Conservation (phyloP, 2,113 vertebrate species). For the Illadopsis cleaveri region DNA sequence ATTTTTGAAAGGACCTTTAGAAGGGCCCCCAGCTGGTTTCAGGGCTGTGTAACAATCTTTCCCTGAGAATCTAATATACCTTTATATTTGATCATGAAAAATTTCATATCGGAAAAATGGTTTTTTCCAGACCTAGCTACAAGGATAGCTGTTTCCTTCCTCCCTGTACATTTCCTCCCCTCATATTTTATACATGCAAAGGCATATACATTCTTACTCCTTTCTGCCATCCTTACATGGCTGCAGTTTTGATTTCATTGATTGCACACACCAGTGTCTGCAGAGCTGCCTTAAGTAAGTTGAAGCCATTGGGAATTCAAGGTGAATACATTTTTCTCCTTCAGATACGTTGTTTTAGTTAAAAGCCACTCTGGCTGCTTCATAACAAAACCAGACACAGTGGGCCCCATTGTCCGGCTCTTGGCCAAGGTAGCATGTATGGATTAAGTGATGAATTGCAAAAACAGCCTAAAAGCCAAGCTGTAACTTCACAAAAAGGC, state of each 20-base stretch:
- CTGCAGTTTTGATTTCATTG: conserved; percentile 29
- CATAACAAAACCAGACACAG: conserved; percentile 33
- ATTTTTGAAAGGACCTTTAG: not conserved
- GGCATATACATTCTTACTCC: not conserved
- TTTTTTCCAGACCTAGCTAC: not conserved
- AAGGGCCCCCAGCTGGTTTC: not conserved
- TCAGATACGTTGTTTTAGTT: conserved; percentile 48
- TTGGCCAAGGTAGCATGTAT: conserved; percentile 22
- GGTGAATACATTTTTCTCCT: conserved; percentile 48
- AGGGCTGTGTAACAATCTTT: not conserved
- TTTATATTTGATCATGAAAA: not conserved
- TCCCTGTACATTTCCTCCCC: not conserved
- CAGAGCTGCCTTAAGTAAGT: conserved; percentile 30
- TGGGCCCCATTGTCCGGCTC: conserved; percentile 42
- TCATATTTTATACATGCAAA: conserved; percentile 5
- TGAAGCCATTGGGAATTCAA: conserved; percentile 35
- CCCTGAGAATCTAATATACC: not conserved
- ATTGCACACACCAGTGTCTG: conserved; percentile 6
- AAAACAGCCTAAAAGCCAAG: conserved; percentile 58
- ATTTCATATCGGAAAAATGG: not conserved
- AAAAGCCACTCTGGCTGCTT: conserved; percentile 59
- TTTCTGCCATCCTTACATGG: not conserved
- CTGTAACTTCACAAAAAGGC: conserved; percentile 59
- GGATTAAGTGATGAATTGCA: conserved; percentile 68
- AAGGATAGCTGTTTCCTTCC: not conserved